Base-by-base conservation (phyloP, 2,888 invertebrate genomes). In the Clistopyga incitator region DNA sequence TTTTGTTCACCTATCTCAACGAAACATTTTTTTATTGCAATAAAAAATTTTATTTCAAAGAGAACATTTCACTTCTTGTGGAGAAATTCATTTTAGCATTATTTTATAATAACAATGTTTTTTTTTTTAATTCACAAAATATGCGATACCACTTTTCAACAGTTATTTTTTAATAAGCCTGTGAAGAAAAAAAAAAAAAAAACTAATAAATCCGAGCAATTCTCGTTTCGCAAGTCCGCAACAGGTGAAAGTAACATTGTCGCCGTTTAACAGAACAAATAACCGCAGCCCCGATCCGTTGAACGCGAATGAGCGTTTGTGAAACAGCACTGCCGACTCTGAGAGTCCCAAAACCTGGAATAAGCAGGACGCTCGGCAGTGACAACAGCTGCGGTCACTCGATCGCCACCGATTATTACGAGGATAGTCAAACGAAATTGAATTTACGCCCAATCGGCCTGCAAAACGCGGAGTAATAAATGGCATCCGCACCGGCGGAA, bases 401-500 rank as follows among this genome's bases (percentile, higher is more conserved):
- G 56, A 38, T 56, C 23, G 45, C 38, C n/a, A 23, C 11, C 54
- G 50, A 52, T 75, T 67, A 29, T 59, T 47, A 25, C 18, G n/a
- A 20, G 65, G 23, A 61, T 23, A 45, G 65, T 42, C 34, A 50
- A 72, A 65, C 56, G 80, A 75, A 80, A 80, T 56, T 64, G 56
- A 50, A 59, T 72, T 64, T 52, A 20, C 56, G 65, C 50, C 50
- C 65, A 23, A 67, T 52, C 18, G 15, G 11, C 23, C 25, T 45
- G 47, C 23, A 15, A 25, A 38, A 29, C 45, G 6, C 34, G 52
- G 13, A 11, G 64, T 71, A 71, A 78, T 75, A 75, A 75, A 68
- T 80, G 50, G 59, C 47, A 67, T 42, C 45, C 10, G 20, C 34
- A 52, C 80, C 74, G 80, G 75, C 80, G 75, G 80, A 78, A 78